phyloP scores from a whole-genome alignment of 2,888 invertebrate genomes.

The Eupithecia pulchellata region DNA sequence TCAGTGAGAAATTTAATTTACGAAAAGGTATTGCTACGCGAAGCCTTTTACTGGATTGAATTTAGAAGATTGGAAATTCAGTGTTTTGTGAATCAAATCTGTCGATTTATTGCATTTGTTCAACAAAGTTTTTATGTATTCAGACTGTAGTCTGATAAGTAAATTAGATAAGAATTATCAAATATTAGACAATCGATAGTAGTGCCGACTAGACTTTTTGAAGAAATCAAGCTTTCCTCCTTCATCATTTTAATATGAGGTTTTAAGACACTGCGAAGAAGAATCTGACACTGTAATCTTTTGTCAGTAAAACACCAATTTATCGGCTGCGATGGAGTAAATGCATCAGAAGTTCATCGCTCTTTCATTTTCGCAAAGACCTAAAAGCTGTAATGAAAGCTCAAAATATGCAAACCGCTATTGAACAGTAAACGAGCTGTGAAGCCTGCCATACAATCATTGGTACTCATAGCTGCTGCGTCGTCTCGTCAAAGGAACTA shows the following conservation, averaged over 20 bases:
- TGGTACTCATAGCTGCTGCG: not conserved
- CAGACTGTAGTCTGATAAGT: not conserved
- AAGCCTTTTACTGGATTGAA: not conserved
- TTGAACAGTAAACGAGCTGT: not conserved
- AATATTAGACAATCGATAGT: not conserved
- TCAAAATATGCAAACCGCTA: not conserved
- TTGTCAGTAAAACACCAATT: not conserved
- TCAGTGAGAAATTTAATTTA: not conserved
- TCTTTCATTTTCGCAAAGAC: not conserved
- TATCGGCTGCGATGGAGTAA: not conserved
- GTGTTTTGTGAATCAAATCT: not conserved
- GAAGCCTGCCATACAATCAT: not conserved
- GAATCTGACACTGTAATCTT: too few species aligned
- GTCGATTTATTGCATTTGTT: not conserved
- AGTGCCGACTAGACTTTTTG: not conserved
- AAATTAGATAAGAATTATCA: not conserved
- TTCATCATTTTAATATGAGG: not conserved
- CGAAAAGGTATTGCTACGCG: not conserved
- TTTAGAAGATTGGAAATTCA: not conserved
- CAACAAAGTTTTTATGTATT: not conserved
- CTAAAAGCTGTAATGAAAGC: not conserved
- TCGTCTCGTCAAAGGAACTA: not conserved
- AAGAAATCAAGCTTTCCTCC: not conserved
- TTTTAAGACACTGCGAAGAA: not conserved
- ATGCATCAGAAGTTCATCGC: not conserved